Conservation (phyloP, 23 tunicate genomes). For the Styela clava region DNA sequence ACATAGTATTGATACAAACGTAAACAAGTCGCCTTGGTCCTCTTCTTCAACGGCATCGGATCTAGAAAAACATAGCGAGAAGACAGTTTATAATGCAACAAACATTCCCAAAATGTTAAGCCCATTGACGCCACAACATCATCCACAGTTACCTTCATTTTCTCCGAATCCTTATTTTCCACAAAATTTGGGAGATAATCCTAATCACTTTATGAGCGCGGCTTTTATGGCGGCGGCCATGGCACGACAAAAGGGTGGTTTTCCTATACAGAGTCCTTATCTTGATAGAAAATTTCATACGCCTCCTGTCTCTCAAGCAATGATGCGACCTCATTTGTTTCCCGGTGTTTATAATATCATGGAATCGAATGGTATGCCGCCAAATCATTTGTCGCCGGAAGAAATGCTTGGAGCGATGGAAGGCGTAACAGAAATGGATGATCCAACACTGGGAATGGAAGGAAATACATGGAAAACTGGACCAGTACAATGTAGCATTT, state of each 20-base stretch:
- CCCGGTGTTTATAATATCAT: background rate
- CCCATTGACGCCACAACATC: background rate
- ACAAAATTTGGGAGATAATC: background rate
- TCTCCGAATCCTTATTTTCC: slow-evolving; percentile 28
- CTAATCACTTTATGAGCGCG: slow-evolving; percentile 29
- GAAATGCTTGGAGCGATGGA: slow-evolving; percentile 17
- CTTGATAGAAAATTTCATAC: background rate
- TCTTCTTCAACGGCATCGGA: background rate
- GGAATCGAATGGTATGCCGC: background rate
- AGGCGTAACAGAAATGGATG: slow-evolving; percentile 81
- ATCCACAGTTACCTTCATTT: background rate
- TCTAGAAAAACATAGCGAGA: background rate
- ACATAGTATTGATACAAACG: background rate
- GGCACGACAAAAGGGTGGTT: slow-evolving; percentile 21
- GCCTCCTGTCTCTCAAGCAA: background rate
- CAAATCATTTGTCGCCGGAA: background rate
- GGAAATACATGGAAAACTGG: slow-evolving; percentile 95
- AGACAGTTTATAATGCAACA: background rate
- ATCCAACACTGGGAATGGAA: slow-evolving; percentile 85
- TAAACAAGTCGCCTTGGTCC: background rate
- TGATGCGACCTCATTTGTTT: background rate
- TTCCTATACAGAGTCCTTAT: slow-evolving; percentile 1
- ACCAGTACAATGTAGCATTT: slow-evolving; percentile 85
- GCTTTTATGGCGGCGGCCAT: slow-evolving; percentile 43
- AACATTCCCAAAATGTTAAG: background rate